Evolutionary conservation across 2,888 invertebrate species (phyloP).

Genomic region (Drosophila neutralis): DNA sequence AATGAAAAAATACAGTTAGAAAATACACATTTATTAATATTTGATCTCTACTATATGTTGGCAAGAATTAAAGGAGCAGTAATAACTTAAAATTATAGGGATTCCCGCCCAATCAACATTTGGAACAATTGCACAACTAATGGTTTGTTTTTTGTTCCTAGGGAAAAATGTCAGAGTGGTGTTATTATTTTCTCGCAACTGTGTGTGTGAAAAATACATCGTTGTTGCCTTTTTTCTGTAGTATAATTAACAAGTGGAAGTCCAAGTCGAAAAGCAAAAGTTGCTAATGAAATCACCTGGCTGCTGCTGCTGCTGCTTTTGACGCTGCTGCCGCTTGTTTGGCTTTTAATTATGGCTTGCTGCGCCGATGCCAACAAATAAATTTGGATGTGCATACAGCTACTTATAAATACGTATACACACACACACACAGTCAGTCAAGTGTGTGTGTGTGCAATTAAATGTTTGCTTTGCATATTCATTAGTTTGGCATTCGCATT

Average conservation of each 20-base stretch:
- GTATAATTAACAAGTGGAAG: constrained; percentile 68
- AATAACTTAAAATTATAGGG: not conserved
- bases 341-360: constrained; percentile 75
- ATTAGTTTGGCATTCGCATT: constrained; percentile 61
- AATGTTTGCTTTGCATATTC: constrained; percentile 72
- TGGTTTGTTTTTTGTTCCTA: not conserved
- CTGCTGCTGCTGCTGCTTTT: constrained; percentile 12
- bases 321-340: constrained; percentile 63
- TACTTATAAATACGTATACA: constrained; percentile 25
- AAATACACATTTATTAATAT: too few relatives aligned
- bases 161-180: not conserved
- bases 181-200: not conserved
- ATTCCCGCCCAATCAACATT: not conserved
- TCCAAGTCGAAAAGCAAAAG: constrained; percentile 43
- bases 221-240: constrained; percentile 1
- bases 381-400: constrained; percentile 64
- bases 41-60: not conserved
- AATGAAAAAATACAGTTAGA: too few relatives aligned
- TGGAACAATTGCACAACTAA: not conserved
- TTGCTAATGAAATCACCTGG: constrained; percentile 70
- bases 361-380: constrained; percentile 72
- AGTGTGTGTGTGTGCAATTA: constrained; percentile 26
- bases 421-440: not conserved
- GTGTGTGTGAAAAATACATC: not conserved
- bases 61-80: not conserved